phyloP scores from a whole-genome alignment of 2,797 vertebrate species.

The Rhynchotus rufescens region DNA sequence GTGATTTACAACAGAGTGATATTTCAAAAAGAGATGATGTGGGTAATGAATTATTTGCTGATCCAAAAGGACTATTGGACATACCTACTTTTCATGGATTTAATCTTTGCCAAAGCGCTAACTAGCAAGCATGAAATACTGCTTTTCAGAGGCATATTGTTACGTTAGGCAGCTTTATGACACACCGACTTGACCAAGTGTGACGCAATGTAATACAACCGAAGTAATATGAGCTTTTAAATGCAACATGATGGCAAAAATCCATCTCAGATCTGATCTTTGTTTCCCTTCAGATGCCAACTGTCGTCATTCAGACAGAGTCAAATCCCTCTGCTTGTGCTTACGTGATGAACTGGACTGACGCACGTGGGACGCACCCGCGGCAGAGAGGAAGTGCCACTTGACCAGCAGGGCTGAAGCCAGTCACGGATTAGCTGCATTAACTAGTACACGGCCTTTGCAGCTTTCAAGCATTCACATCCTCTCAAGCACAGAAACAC shows the following conservation, averaged over 20 bases:
- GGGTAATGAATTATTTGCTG: conserved; percentile 68
- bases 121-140: conserved; percentile 59
- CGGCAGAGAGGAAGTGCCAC: neutral
- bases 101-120: conserved; percentile 50
- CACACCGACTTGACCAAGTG: conserved; percentile 47
- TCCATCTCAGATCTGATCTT: conserved; percentile 53
- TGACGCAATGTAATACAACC: conserved; percentile 62
- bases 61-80: conserved; percentile 68
- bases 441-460: neutral
- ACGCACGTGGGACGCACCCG: neutral
- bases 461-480: too few relatives aligned
- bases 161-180: conserved; percentile 68
- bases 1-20: conserved; percentile 47
- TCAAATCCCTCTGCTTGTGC: neutral
- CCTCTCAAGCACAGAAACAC: neutral
- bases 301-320: conserved; percentile 14
- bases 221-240: conserved; percentile 70
- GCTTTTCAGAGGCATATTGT: conserved; percentile 59
- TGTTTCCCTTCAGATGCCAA: conserved; percentile 45
- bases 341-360: neutral
- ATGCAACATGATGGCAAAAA: conserved; percentile 70
- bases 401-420: neutral
- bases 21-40: conserved; percentile 60
- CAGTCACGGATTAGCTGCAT: rapidly evolving
- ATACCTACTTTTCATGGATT: conserved; percentile 64